Evolutionary conservation across 2,797 vertebrate genomes (phyloP).

Genomic region (Arremon aurantiirostris): DNA sequence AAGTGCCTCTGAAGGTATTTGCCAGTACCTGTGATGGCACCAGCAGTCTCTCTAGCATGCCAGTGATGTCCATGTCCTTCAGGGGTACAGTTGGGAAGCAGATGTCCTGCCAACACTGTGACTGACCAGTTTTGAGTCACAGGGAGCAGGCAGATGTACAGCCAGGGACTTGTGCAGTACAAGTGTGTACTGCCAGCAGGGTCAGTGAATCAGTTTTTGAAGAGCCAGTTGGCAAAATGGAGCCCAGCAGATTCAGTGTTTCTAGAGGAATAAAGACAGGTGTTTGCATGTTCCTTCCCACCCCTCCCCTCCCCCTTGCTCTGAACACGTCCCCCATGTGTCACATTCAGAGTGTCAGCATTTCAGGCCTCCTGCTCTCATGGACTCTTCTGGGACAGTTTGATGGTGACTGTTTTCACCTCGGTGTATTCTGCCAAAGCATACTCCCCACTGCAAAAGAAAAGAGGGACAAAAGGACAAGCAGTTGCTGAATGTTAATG

Average conservation of each 20-base stretch:
- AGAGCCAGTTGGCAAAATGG: slow-evolving; percentile 9
- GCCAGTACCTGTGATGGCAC: neutral
- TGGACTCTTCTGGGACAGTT: slow-evolving; percentile 81
- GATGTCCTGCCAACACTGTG: neutral
- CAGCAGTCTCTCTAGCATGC: neutral
- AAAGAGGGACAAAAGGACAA: neutral
- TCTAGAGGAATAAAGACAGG: slow-evolving; percentile 47
- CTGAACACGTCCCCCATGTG: neutral
- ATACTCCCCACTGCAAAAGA: slow-evolving; percentile 86
- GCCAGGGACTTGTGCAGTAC: neutral
- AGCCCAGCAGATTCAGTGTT: slow-evolving; percentile 42
- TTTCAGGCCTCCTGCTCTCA: slow-evolving; percentile 55
- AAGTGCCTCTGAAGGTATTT: neutral
- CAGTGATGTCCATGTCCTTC: neutral
- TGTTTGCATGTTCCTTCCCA: neutral
- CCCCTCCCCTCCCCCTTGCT: slow-evolving; percentile 25
- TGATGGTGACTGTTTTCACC: slow-evolving; percentile 93
- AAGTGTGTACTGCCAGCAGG: neutral
- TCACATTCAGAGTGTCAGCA: slow-evolving; percentile 68
- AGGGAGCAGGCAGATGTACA: neutral
- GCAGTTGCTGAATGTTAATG: neutral
- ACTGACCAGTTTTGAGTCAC: neutral
- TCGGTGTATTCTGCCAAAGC: slow-evolving; percentile 90
- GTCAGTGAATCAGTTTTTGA: neutral
- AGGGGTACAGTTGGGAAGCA: slow-evolving; percentile 4